These are phyloP conservation scores for Microcebus murinus DNA, from an alignment of 2,113 vertebrate genomes.

Conservation along the genomic window DNA sequence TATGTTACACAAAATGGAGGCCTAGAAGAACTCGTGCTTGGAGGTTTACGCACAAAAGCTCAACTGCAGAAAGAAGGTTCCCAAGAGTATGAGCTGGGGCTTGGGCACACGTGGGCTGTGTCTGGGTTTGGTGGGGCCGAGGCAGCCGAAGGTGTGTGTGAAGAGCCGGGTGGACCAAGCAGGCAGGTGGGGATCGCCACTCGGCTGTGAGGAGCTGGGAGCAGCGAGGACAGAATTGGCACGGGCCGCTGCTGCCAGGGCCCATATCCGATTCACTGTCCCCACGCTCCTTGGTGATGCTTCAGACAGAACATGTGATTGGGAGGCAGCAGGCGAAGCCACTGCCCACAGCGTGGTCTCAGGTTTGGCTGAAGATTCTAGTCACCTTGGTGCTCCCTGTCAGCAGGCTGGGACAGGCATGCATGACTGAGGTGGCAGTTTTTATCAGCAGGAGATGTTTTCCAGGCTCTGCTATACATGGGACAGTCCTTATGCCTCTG, in stretches of 20 bases:
- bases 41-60: background rate
- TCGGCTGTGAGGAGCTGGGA: background rate
- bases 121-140: background rate
- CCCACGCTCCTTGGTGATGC: background rate
- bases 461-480: background rate
- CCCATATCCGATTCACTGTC: fast-evolving
- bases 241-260: background rate
- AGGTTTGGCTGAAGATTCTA: background rate
- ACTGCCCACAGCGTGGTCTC: background rate
- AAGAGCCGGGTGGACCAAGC: background rate
- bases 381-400: background rate
- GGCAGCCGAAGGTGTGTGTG: background rate
- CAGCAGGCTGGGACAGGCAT: background rate
- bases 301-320: background rate
- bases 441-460: background rate
- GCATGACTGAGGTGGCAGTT: background rate
- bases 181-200: background rate
- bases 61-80: background rate
- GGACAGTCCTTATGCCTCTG: background rate
- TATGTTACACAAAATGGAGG: background rate
- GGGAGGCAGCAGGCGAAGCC: background rate
- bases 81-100: background rate
- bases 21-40: background rate
- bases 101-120: background rate
- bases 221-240: background rate